These are phyloP conservation scores for Drosophila kanekoi DNA, from an alignment of 2,888 invertebrate species.

Conservation along the genomic window DNA sequence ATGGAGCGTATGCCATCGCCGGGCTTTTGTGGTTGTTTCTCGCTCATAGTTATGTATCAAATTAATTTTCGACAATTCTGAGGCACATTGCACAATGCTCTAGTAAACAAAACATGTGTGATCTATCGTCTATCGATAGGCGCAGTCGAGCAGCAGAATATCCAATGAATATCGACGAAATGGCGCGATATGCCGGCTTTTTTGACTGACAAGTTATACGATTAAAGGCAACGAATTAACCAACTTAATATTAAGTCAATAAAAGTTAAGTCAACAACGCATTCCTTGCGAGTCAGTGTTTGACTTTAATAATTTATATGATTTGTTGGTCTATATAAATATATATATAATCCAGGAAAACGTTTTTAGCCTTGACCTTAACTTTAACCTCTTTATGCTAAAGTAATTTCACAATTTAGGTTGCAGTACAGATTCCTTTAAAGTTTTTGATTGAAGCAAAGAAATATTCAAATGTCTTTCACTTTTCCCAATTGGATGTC, in stretches of 20 bases:
- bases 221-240: no score
- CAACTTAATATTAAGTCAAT: no score
- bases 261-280: no score
- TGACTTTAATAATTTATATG: no score
- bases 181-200: neutral
- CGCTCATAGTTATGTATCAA: conserved; percentile 40
- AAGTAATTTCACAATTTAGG: no score
- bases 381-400: no score
- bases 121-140: conserved; percentile 18
- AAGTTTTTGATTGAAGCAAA: neutral
- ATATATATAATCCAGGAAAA: no score
- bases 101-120: conserved; percentile 33
- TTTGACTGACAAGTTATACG: no score
- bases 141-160: neutral
- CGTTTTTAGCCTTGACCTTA: no score
- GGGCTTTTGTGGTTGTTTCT: conserved; percentile 51
- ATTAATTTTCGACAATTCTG: neutral
- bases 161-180: neutral
- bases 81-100: conserved; percentile 47
- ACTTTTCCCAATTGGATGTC: conserved; percentile 49
- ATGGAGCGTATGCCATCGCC: conserved; percentile 73
- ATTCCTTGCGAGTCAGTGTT: no score
- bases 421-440: neutral
- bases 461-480: neutral
- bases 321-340: no score